Evolutionary conservation across 2,113 vertebrate genomes (phyloP).

Genomic region (Sitta europaea): DNA sequence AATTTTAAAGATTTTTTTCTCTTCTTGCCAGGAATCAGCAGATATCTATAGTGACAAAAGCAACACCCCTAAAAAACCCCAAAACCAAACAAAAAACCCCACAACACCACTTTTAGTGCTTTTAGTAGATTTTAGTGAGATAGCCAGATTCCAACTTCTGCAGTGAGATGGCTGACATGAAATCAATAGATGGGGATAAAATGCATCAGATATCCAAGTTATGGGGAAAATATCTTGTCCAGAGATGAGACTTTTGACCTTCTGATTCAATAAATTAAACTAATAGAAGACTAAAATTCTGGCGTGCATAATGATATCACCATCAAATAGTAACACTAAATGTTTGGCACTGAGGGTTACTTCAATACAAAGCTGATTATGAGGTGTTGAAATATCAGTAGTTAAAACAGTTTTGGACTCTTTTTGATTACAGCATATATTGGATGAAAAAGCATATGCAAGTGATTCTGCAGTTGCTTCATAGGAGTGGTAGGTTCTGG

Average conservation of each 20-base stretch:
- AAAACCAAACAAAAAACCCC: neutral
- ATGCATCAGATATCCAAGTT: neutral
- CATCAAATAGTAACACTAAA: neutral
- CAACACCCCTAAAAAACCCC: fast-evolving
- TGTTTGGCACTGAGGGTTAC: neutral
- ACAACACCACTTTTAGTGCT: neutral
- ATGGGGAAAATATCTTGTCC: neutral
- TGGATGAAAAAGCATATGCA: slow-evolving; percentile 14
- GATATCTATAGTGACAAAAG: neutral
- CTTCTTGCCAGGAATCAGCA: neutral
- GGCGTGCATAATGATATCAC: neutral
- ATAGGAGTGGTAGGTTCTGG: neutral
- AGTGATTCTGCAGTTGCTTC: neutral
- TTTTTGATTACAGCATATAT: neutral
- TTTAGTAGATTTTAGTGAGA: neutral
- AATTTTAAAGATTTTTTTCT: neutral
- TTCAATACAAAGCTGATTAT: neutral
- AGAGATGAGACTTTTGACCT: neutral
- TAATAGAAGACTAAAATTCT: neutral
- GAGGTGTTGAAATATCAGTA: neutral
- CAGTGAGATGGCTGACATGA: neutral
- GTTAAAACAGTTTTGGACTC: neutral
- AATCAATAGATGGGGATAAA: neutral
- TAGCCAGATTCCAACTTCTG: neutral
- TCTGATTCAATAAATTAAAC: neutral